Evolutionary conservation across 1,140 invertebrate genomes (phyloP).

Genomic region (Pomacea maculata): DNA sequence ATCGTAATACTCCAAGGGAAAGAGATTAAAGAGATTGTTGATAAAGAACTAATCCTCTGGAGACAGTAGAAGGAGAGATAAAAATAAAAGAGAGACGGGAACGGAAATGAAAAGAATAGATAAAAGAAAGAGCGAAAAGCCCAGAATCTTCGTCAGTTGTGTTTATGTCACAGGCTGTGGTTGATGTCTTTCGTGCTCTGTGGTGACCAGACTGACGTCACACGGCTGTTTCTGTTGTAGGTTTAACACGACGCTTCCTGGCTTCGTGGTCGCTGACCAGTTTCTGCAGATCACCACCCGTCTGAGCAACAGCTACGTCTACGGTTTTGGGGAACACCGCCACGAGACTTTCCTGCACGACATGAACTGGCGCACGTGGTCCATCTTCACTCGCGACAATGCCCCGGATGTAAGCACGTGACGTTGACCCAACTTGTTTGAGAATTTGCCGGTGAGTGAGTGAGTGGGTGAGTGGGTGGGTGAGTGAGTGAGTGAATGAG

Average conservation of each 20-base stretch:
- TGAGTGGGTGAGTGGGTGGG: too few species aligned
- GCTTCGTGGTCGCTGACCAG: slow-evolving; percentile 65
- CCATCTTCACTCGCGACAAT: slow-evolving; percentile 55
- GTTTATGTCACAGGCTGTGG: background rate
- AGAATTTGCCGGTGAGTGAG: too few species aligned
- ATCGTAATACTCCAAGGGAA: too few species aligned
- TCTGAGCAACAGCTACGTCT: slow-evolving; percentile 56
- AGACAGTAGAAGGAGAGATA: too few species aligned
- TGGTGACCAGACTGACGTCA: background rate
- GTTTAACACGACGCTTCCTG: slow-evolving; percentile 56
- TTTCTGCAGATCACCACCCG: slow-evolving; percentile 63
- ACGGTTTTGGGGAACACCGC: slow-evolving; percentile 66
- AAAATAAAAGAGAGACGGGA: background rate
- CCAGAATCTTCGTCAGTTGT: background rate
- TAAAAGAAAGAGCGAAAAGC: background rate
- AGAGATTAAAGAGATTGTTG: too few species aligned
- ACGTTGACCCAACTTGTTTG: too few species aligned
- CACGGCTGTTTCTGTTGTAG: slow-evolving; percentile 22
- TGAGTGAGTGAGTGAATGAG: too few species aligned
- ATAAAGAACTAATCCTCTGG: too few species aligned
- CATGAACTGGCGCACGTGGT: slow-evolving; percentile 58
- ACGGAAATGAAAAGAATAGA: background rate
- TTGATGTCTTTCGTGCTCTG: background rate
- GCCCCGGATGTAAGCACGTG: slow-evolving; percentile 37
- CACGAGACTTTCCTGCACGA: slow-evolving; percentile 57